These are phyloP conservation scores for Hydropsyche betteni DNA, from an alignment of 2,888 invertebrate species.

Conservation along the genomic window DNA sequence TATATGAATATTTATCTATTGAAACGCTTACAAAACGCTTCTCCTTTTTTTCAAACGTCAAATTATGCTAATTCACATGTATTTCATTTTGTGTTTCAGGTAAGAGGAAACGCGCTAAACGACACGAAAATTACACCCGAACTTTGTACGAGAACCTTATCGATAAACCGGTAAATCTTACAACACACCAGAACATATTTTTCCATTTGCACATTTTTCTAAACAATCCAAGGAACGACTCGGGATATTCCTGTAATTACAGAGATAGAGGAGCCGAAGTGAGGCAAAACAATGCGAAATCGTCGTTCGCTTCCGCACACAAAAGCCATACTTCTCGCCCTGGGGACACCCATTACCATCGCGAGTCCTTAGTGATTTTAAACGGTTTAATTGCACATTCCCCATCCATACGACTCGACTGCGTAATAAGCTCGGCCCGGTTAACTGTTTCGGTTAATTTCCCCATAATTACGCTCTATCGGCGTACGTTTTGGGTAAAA, in stretches of 20 bases:
- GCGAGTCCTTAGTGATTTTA: slow-evolving; percentile 37
- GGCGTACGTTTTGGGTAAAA: not conserved
- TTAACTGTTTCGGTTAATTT: slow-evolving; percentile 41
- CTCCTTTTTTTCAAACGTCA: slow-evolving; percentile 6
- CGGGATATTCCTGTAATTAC: too few relatives aligned
- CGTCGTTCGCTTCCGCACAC: not conserved
- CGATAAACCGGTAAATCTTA: too few relatives aligned
- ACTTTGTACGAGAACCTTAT: too few relatives aligned
- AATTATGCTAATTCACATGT: slow-evolving; percentile 19
- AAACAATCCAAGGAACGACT: too few relatives aligned
- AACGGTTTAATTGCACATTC: slow-evolving; percentile 38
- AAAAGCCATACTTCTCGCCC: slow-evolving; percentile 28
- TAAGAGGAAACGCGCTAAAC: not conserved
- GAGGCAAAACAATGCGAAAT: too few relatives aligned
- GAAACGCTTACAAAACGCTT: slow-evolving; percentile 1
- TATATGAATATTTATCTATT: slow-evolving; percentile 34
- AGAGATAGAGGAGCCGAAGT: too few relatives aligned
- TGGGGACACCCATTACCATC: not conserved
- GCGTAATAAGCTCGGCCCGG: slow-evolving; percentile 22
- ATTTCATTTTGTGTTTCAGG: slow-evolving; percentile 27
- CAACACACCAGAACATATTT: too few relatives aligned
- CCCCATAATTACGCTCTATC: slow-evolving; percentile 35
- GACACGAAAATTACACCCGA: too few relatives aligned
- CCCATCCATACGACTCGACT: slow-evolving; percentile 8
- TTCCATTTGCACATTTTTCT: too few relatives aligned